Conservation (phyloP, 2,888 invertebrate species). For the Thereva unica region DNA sequence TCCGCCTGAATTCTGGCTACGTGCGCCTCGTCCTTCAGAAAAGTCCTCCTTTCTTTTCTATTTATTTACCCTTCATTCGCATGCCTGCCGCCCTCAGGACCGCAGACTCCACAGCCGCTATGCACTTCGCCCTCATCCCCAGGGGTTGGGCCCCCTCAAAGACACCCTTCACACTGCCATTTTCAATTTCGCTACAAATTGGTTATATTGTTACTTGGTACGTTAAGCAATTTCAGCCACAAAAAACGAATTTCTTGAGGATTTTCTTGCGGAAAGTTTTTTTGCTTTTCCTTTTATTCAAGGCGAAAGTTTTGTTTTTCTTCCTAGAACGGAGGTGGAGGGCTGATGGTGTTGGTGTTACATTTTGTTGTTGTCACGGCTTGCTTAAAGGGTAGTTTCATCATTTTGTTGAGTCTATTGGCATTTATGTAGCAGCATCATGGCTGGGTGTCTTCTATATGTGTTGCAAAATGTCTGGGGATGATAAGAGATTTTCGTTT, state of each 20-base stretch:
- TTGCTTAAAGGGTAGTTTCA: conserved; percentile 11
- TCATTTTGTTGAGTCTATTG: background rate
- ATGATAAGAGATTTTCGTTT: background rate
- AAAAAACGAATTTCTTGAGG: conserved; percentile 42
- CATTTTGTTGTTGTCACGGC: conserved; percentile 18
- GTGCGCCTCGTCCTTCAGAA: background rate
- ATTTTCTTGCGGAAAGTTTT: conserved; percentile 37
- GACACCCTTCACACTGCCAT: conserved; percentile 41
- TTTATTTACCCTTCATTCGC: conserved; percentile 4
- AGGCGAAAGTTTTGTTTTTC: conserved; percentile 22
- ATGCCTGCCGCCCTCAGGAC: background rate
- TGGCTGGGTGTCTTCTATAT: conserved; percentile 14
- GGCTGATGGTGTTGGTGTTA: conserved; percentile 8
- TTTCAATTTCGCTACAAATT: conserved; percentile 48
- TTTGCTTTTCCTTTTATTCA: background rate
- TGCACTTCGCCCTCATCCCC: background rate
- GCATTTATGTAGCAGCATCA: conserved; percentile 25
- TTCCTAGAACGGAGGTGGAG: conserved; percentile 3
- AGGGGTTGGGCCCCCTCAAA: background rate
- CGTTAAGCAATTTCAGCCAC: conserved; percentile 46
- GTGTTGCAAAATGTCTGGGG: too few species aligned
- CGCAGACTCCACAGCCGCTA: conserved; percentile 18
- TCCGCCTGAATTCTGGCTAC: background rate
- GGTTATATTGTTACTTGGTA: conserved; percentile 48
- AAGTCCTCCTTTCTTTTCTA: background rate